Evolutionary conservation across 2,113 vertebrate species (phyloP), one percentile per base, ranked within the genome.

Genomic region (Todiramphus saurophagus): DNA sequence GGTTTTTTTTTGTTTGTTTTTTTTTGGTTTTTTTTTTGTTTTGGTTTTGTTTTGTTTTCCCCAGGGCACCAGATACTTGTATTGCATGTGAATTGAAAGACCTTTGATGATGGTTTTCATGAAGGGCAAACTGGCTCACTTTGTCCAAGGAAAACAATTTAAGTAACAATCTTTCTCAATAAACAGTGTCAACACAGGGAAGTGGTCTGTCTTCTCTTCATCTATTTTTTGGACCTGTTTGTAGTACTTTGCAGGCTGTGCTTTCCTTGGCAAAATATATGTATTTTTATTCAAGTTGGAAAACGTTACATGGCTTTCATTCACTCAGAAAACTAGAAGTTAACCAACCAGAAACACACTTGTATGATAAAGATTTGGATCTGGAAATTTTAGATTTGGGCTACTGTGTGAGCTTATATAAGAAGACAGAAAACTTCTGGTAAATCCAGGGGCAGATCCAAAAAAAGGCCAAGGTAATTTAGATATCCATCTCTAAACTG

Each of bases 241-340:
- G 17, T 72, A 77, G 18, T 58, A 39, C 14, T 70, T 46, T 70
- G 31, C 33, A 43, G 21, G 10, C 56, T 80, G 46, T 69, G 28
- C 27, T 90, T 82, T 80, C 4, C 35, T 31, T 46, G 13, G 19
- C 79, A 44, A 92, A 78, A 83, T 79, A 41, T 3, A 14, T 50
- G 12, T 56, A 20, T 69, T 74, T 69, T 81, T 77, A 39, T 73
- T 58, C 58, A 39, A 93, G 35, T 44, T 5, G 27, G 17, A 84
- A 79, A 50, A 83, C 77, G 13, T 77, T 76, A 93, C 16, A 48
- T 53, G 66, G 9, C 20, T 93, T 44, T 84, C 62, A 53, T 70
- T 81, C 39, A 63, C 95, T 70, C 64, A 83, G 76, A n/a, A 91
- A 94, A 94, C 68, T 53, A 74, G 44, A 94, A 81, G 25, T 27